Conservation (phyloP, 2,888 invertebrate genomes). For the Cotesia congregata region DNA sequence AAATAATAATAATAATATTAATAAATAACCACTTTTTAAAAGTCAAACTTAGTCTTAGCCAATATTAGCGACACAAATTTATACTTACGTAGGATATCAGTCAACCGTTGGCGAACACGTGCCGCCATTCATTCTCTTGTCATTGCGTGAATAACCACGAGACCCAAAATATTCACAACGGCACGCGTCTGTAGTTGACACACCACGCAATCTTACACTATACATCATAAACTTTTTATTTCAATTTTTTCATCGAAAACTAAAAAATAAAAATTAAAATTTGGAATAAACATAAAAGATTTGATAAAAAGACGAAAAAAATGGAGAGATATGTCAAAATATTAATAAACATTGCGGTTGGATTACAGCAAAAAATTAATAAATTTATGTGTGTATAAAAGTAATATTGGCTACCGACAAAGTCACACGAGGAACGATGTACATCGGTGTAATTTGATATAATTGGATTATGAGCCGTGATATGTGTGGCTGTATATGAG, state of each 20-base stretch:
- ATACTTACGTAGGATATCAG: slow-evolving; percentile 60
- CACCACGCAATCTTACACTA: slow-evolving; percentile 22
- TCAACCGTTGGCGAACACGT: slow-evolving; percentile 65
- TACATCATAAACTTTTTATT: slow-evolving; percentile 42
- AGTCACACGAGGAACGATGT: slow-evolving; percentile 45
- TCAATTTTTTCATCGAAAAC: neutral
- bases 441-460: slow-evolving; percentile 64
- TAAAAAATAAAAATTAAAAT: no score
- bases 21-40: slow-evolving; percentile 4
- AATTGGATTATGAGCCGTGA: slow-evolving; percentile 65
- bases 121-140: slow-evolving; percentile 67
- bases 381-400: neutral
- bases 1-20: neutral
- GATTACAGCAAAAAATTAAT: neutral
- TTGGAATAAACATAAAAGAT: no score
- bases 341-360: slow-evolving; percentile 4
- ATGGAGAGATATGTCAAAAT: neutral
- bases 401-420: slow-evolving; percentile 15
- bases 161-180: slow-evolving; percentile 62
- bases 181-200: slow-evolving; percentile 52
- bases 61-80: slow-evolving; percentile 59
- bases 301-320: no score
- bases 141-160: slow-evolving; percentile 67
- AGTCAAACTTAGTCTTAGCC: slow-evolving; percentile 41
- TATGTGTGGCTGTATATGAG: slow-evolving; percentile 60